These are phyloP conservation scores for Takifugu bimaculatus DNA, from an alignment of 2,113 vertebrate genomes.

Conservation along the genomic window DNA sequence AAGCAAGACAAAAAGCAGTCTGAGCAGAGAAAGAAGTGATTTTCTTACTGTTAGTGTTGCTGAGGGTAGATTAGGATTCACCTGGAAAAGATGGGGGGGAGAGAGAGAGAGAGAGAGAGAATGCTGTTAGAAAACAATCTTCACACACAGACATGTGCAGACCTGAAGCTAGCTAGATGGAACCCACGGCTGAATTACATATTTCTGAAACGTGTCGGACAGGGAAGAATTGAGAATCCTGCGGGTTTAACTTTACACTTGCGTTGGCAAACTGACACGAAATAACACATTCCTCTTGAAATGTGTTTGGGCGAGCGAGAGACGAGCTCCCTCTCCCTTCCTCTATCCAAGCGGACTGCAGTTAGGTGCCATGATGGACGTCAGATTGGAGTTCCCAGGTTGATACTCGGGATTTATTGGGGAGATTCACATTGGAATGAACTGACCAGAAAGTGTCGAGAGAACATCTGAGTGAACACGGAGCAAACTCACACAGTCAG, in stretches of 20 bases:
- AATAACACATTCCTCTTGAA: neutral
- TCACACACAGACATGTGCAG: slow-evolving; percentile 10
- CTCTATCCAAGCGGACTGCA: neutral
- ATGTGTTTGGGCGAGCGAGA: neutral
- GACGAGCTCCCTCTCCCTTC: neutral
- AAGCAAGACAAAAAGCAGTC: no score
- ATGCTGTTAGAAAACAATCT: slow-evolving; percentile 56
- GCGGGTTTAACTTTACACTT: slow-evolving; percentile 39
- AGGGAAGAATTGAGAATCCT: slow-evolving; percentile 35
- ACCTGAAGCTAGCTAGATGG: slow-evolving; percentile 20
- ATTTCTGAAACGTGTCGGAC: slow-evolving; percentile 53
- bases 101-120: slow-evolving; percentile 18
- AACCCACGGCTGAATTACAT: slow-evolving; percentile 62
- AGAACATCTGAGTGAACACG: neutral
- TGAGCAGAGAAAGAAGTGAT: no score
- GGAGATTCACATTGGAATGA: slow-evolving; percentile 1
- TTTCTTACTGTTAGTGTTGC: no score
- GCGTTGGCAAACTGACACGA: slow-evolving; percentile 25
- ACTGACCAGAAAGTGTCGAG: slow-evolving; percentile 17
- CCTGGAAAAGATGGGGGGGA: neutral
- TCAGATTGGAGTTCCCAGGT: neutral
- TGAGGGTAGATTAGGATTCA: no score
- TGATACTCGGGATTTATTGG: slow-evolving; percentile 14
- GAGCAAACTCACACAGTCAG: no score
- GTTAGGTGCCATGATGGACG: neutral